These are phyloP conservation scores for Oligia fasciuncula DNA, from an alignment of 2,888 invertebrate genomes.

Conservation along the genomic window DNA sequence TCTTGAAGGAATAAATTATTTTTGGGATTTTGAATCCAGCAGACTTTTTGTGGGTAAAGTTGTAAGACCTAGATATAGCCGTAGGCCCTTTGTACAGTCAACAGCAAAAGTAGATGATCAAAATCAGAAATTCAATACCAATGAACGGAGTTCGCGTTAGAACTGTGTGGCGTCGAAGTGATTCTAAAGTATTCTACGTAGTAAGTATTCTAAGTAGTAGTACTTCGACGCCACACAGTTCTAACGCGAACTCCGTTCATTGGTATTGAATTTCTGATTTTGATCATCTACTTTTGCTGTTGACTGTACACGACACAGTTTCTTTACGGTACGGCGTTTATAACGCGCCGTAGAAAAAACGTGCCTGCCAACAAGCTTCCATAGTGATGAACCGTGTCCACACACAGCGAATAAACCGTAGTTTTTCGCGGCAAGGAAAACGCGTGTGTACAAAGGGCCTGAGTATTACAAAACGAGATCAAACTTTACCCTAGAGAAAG, in stretches of 20 bases:
- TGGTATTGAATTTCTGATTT: too few species aligned
- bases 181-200: too few species aligned
- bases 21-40: neutral
- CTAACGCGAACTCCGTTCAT: too few species aligned
- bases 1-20: constrained; percentile 18
- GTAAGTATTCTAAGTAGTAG: too few species aligned
- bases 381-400: neutral
- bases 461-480: neutral
- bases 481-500: neutral
- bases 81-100: neutral
- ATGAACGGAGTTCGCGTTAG: too few species aligned
- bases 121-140: too few species aligned
- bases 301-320: neutral
- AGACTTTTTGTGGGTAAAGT: neutral
- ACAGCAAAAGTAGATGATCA: too few species aligned
- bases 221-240: too few species aligned
- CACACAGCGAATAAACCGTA: neutral
- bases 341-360: neutral
- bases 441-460: neutral
- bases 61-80: neutral
- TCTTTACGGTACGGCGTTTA: too few species aligned
- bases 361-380: neutral
- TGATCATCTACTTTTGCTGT: too few species aligned
- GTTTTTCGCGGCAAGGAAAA: neutral
- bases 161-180: too few species aligned